phyloP scores from a whole-genome alignment of 2,797 vertebrate species.

The Acipenser ruthenus region DNA sequence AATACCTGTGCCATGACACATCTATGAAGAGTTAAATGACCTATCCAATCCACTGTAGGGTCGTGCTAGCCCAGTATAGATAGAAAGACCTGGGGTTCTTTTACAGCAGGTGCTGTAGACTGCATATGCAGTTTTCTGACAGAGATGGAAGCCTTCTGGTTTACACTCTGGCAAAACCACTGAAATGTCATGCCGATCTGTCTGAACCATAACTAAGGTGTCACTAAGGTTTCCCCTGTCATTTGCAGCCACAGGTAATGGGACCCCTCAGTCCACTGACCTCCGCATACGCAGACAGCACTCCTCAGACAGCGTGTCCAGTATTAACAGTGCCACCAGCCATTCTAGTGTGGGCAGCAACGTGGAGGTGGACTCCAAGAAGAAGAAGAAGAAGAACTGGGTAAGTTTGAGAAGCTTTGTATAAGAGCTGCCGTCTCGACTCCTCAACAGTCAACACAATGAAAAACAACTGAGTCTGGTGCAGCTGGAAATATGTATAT shows the following conservation, averaged over 20 bases:
- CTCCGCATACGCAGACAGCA: conserved; percentile 89
- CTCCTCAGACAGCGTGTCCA: conserved; percentile 94
- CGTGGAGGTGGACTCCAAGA: conserved; percentile 81
- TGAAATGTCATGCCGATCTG: not conserved
- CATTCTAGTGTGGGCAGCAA: conserved; percentile 96
- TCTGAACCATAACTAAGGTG: not conserved
- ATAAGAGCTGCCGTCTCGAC: no score
- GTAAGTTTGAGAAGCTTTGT: conserved; percentile 50
- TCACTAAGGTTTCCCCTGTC: not conserved
- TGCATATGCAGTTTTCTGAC: no score
- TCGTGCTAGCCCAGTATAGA: no score
- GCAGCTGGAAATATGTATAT: no score
- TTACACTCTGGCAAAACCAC: not conserved
- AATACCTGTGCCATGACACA: no score
- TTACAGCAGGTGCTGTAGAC: no score
- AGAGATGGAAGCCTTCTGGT: no score
- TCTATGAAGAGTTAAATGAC: no score
- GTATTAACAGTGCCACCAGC: conserved; percentile 90
- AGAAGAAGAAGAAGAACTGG: conserved; percentile 98
- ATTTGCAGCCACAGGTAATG: conserved; percentile 42
- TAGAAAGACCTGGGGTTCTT: no score
- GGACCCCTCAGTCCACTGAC: conserved; percentile 63
- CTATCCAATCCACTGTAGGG: no score
- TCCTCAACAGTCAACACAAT: no score
- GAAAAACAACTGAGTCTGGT: no score